These are phyloP conservation scores for Caenorhabditis macrosperma DNA, from an alignment of 2,888 invertebrate genomes.

Conservation along the genomic window DNA sequence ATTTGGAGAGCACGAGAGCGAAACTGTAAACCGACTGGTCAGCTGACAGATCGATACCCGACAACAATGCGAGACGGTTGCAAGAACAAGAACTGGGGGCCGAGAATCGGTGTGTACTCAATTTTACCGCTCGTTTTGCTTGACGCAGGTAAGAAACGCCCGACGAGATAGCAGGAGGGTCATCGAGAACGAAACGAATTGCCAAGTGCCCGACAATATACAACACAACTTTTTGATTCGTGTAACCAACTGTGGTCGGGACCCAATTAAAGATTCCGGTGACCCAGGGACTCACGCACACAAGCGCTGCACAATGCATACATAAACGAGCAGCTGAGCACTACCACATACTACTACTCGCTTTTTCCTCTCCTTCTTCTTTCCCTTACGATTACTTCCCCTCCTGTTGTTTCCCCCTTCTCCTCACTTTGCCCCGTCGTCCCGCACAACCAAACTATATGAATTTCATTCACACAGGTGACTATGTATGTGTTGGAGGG, in stretches of 20 bases:
- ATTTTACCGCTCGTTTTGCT: constrained; percentile 33
- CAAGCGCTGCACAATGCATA: constrained; percentile 56
- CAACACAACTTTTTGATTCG: not conserved
- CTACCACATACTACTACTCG: constrained; percentile 25
- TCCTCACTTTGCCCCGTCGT: not conserved
- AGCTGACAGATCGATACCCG: constrained; percentile 28
- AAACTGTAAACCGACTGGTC: not conserved
- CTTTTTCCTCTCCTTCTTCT: not conserved
- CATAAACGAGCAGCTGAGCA: constrained; percentile 63
- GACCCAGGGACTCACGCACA: too few relatives aligned
- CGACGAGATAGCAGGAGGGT: not conserved
- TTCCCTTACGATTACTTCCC: constrained; percentile 5
- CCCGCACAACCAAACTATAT: not conserved
- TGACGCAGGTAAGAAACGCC: not conserved
- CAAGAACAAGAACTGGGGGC: constrained; percentile 6
- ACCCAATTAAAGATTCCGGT: constrained; percentile 59
- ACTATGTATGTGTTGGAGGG: not conserved
- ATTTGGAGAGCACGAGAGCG: too few relatives aligned
- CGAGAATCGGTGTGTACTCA: constrained; percentile 13
- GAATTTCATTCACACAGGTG: constrained; percentile 36
- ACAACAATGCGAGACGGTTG: constrained; percentile 4
- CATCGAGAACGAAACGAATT: not conserved
- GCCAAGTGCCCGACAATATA: too few relatives aligned
- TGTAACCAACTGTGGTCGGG: constrained; percentile 20
- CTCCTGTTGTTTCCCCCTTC: not conserved